Evolutionary conservation across 2,888 invertebrate genomes (phyloP).

Genomic region (Salpingus planirostris): DNA sequence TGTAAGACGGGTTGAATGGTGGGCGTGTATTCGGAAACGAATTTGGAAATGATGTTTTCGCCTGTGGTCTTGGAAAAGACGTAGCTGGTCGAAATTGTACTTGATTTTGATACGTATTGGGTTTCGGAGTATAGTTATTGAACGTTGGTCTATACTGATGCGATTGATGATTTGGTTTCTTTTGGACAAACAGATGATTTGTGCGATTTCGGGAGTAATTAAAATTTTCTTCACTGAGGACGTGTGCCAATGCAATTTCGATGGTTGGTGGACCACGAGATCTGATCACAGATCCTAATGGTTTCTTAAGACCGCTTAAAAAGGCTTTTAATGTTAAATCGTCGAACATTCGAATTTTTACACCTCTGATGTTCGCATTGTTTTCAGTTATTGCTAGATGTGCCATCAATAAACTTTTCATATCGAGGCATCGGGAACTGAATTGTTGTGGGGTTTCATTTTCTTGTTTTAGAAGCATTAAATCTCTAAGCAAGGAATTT

Average conservation of each 20-base stretch:
- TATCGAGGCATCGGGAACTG: slow-evolving; percentile 3
- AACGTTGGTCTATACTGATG: too few relatives aligned
- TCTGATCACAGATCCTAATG: too few relatives aligned
- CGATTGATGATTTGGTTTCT: neutral
- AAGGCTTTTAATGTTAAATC: slow-evolving; percentile 6
- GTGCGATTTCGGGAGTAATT: slow-evolving; percentile 1
- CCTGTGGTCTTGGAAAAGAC: too few relatives aligned
- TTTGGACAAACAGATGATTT: slow-evolving; percentile 2
- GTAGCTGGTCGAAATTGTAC: too few relatives aligned
- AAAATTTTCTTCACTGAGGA: too few relatives aligned
- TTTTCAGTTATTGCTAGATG: slow-evolving; percentile 3
- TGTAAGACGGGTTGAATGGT: too few relatives aligned
- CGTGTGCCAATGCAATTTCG: slow-evolving; percentile 1
- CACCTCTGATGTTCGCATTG: slow-evolving; percentile 1
- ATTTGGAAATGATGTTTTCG: too few relatives aligned
- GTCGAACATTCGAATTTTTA: slow-evolving; percentile 3
- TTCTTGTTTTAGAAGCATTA: slow-evolving; percentile 4
- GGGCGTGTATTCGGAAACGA: too few relatives aligned
- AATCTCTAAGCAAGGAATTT: slow-evolving; percentile 4
- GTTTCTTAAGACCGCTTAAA: slow-evolving; percentile 5
- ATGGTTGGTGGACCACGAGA: slow-evolving; percentile 1
- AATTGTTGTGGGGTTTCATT: slow-evolving; percentile 6
- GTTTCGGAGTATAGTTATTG: too few relatives aligned
- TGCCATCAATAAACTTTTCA: slow-evolving; percentile 5
- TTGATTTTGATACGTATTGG: too few relatives aligned